A percentile compares a stretch with the other conserved stretches of the same genome.
phyloP scores from a whole-genome alignment of 2,888 invertebrate species.

The Cheilosia impressa region DNA sequence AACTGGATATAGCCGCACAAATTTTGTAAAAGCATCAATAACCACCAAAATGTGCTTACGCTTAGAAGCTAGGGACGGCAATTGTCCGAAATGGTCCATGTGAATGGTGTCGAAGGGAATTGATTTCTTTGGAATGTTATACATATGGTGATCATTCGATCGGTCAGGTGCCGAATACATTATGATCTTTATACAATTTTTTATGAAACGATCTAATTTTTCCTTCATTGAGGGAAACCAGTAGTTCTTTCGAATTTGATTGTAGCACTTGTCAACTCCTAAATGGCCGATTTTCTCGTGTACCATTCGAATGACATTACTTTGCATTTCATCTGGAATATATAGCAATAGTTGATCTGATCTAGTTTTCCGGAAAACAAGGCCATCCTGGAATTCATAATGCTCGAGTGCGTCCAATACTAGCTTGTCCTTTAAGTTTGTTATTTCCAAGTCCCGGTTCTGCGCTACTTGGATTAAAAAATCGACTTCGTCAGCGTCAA shows the following conservation, averaged over 20 bases:
- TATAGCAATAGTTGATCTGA: conserved; percentile 29
- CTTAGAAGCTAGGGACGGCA: no score
- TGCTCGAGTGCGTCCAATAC: background rate
- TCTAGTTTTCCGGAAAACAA: background rate
- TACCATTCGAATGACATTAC: conserved; percentile 43
- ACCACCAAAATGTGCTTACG: no score
- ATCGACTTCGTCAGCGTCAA: conserved; percentile 2
- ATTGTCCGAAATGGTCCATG: no score
- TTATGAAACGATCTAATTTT: conserved; percentile 6
- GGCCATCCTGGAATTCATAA: background rate
- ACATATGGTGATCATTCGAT: conserved; percentile 14
- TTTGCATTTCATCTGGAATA: conserved; percentile 63
- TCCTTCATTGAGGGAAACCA: conserved; percentile 56
- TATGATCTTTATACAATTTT: conserved; percentile 43
- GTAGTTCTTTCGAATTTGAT: conserved; percentile 49
- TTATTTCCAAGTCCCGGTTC: background rate
- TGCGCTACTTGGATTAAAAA: conserved; percentile 10
- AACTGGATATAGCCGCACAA: no score
- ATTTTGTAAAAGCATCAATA: no score
- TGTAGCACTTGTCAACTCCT: conserved; percentile 37
- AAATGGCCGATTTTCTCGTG: conserved; percentile 64
- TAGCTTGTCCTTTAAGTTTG: background rate
- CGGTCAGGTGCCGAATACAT: conserved; percentile 37
- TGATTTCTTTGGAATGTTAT: background rate
- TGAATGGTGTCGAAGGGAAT: no score